Base-by-base conservation (phyloP, 1,140 invertebrate species). In the Mycetomoellerius zeteki region DNA sequence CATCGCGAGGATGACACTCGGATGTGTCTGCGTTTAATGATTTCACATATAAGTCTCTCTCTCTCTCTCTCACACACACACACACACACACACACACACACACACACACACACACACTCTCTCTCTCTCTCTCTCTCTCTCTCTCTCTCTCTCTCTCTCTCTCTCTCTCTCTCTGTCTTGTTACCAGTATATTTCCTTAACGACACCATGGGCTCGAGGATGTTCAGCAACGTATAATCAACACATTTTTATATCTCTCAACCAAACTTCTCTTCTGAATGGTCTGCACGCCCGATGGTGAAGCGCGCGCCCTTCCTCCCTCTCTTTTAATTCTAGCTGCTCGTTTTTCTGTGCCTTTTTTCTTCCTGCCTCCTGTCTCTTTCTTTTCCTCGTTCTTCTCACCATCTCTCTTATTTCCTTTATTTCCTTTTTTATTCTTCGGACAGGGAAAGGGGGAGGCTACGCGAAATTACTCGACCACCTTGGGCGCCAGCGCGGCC, bases 211-310 rank as follows among this genome's bases (percentile, higher is more conserved):
- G 89, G 81, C 86, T 88, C 86, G 65, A 91, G 91, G 91, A 92
- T 90, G 81, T 76, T 65, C 82, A 50, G 86, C 92, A 95, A 95
- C 94, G 92, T 95, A 95, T 95, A 95, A 95, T 95, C 95, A 95
- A 95, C 95, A 94, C 94, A 95, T 95, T 95, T 95, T 95, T 95
- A 95, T 95, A 94, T 94, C 94, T 93, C 89, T 91, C 92, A 93
- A 93, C 92, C 93, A 92, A 94, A 94, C 90, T 94, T 94, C 91
- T 94, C 78, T 94, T 92, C 94, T 94, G 93, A 94, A 94, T 95
- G 94, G 92, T 88, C 89, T 86, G 86, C 90, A 88, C 85, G 88
- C 65, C 72, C 69, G 77, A 81, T 84, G 89, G 89, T 86, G 89
- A 91, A 91, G 90, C 88, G 81, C 89, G 80, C 92, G 86, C 89